Evolutionary conservation across 2,797 vertebrate genomes (phyloP).

Genomic region (Malacoraja senta): DNA sequence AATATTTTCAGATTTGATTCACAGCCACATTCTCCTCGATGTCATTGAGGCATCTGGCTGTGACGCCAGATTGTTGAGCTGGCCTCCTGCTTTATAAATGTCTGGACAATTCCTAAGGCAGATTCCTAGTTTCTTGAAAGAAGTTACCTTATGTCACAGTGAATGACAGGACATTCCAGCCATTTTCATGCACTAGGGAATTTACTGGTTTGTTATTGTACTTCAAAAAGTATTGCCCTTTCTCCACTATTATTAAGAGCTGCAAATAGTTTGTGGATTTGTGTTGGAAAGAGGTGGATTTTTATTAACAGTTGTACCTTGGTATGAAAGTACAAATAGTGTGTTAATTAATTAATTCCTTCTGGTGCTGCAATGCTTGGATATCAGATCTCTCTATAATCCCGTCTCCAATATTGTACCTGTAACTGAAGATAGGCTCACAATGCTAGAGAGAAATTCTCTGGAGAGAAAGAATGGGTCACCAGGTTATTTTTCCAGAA

Average conservation of each 20-base stretch:
- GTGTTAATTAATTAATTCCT: not conserved
- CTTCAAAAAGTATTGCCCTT: not conserved
- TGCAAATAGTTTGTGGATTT: not conserved
- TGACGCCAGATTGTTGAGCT: not conserved
- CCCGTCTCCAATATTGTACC: too few relatives aligned
- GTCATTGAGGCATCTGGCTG: not conserved
- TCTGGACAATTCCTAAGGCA: slow-evolving; percentile 38
- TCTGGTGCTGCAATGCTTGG: too few relatives aligned
- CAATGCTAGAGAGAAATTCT: too few relatives aligned
- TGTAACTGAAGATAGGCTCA: too few relatives aligned
- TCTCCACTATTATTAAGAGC: not conserved
- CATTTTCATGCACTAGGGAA: not conserved
- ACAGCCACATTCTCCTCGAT: not conserved
- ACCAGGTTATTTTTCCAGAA: not conserved
- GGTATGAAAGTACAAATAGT: not conserved
- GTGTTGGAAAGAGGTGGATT: too few relatives aligned
- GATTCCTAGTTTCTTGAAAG: not conserved
- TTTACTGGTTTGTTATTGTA: not conserved
- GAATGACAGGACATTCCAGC: not conserved
- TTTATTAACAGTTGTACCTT: not conserved
- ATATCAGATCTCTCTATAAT: not conserved
- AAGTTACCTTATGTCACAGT: not conserved
- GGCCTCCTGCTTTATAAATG: slow-evolving; percentile 28
- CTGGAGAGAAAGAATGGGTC: too few relatives aligned
- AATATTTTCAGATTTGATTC: slow-evolving; percentile 19